Conservation (phyloP, 1,140 invertebrate genomes). For the Zaprionus gabonicus region DNA sequence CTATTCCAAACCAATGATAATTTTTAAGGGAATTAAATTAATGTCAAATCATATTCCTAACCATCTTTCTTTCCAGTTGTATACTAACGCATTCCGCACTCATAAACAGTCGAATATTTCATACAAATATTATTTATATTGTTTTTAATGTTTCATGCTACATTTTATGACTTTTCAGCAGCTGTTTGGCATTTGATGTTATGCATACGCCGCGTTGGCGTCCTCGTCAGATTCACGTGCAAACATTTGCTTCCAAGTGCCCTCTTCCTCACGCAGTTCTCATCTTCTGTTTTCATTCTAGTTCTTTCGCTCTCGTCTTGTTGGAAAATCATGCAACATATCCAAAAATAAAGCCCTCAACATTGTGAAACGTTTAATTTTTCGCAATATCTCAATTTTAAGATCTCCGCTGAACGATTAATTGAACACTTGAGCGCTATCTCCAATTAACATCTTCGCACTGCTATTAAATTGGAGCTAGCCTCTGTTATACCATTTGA, state of each 20-base stretch:
- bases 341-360: constrained; percentile 43
- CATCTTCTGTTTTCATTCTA: constrained; percentile 9
- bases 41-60: not conserved
- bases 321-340: constrained; percentile 25
- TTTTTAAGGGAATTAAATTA: not conserved
- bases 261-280: not conserved
- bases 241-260: constrained; percentile 32
- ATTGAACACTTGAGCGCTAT: constrained; percentile 12
- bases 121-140: constrained; percentile 51
- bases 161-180: constrained; percentile 57
- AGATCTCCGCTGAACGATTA: constrained; percentile 15
- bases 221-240: constrained; percentile 56
- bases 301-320: constrained; percentile 6
- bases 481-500: not conserved
- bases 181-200: constrained; percentile 63
- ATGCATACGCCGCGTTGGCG: constrained; percentile 55
- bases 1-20: not conserved
- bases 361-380: constrained; percentile 37
- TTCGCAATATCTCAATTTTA: constrained; percentile 42
- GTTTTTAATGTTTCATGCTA: constrained; percentile 42
- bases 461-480: not conserved
- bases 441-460: not conserved
- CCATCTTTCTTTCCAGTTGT: constrained; percentile 4
- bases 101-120: not conserved
- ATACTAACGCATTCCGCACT: not conserved